Base-by-base conservation (phyloP, 2,888 invertebrate species). In the Polymixis lichenea region DNA sequence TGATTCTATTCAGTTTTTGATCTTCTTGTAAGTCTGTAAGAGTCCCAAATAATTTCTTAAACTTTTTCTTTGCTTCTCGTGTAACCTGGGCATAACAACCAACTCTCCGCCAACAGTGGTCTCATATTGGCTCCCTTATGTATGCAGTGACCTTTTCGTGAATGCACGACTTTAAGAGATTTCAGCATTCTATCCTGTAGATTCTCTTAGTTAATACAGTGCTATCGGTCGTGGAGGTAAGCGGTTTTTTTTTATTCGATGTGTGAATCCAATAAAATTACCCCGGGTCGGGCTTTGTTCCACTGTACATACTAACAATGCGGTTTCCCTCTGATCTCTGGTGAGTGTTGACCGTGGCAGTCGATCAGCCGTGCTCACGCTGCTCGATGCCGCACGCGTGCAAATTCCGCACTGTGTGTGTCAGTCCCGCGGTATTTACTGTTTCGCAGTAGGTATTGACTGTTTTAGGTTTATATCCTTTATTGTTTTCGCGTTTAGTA, bases 131-230 rank as follows among this genome's bases (percentile, higher is more conserved):
- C 74, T 82, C 74, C 64, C 73, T 84, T 84, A 86, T 86, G 77
- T 80, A 87, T 80, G 81, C 86, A 87, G 77, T 77, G 86, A 86
- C 83, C 86, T 86, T 87, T 86, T 81, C 84, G 61, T 83, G 78
- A 78, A 83, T 76, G 78, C 76, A 77, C 69, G 75, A 78, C 78
- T 79, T 77, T 68, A 69, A 77, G 62, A 77, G 80, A 85, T 77
- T 85, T 72, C 76, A 67, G 58, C 25, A 67, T 69, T 75, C 56
- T 64, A 71, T 73, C 84, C 70, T 67, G 62, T 56, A 64, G 17
- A 72, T 19, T 62, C 68, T 74, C 25, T 75, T 62, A 75, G 53
- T 65, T 83, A 77, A 73, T 58, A 73, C 25, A 61, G 53, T 8
- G 46, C 46, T 46, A 32, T 78, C 43, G 53, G n/a, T 11, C 2